phyloP scores from a whole-genome alignment of 2,797 vertebrate species.

The Lepus oiostolus region DNA sequence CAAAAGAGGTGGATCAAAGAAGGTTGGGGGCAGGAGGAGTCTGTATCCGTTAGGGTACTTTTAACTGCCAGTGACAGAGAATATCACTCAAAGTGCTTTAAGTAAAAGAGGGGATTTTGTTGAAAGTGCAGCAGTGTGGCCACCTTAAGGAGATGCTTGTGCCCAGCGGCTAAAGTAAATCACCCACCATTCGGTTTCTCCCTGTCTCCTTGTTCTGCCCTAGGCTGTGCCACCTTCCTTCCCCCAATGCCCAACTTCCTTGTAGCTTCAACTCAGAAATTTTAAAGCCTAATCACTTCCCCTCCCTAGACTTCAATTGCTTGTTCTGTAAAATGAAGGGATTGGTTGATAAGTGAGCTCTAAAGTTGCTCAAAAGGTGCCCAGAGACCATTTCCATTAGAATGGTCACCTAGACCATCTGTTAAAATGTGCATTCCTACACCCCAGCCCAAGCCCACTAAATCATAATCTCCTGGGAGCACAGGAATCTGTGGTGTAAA shows the following conservation, averaged over 20 bases:
- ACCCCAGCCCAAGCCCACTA: neutral
- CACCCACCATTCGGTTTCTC: neutral
- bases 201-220: neutral
- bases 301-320: neutral
- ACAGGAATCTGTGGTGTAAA: neutral
- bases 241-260: neutral
- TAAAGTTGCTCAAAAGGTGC: neutral
- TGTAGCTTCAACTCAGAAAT: neutral
- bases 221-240: neutral
- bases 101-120: slow-evolving; percentile 29
- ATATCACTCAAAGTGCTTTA: neutral
- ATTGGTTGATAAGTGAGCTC: neutral
- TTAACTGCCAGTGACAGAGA: neutral
- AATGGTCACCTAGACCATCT: neutral
- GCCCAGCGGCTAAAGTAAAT: neutral
- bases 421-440: neutral
- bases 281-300: neutral
- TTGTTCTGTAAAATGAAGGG: neutral
- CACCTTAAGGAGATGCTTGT: neutral
- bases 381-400: neutral
- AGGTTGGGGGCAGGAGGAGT: neutral
- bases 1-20: slow-evolving; percentile 66
- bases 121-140: neutral
- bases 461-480: neutral
- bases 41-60: neutral